Conservation (phyloP, 1,140 invertebrate genomes). For the Arion vulgaris region DNA sequence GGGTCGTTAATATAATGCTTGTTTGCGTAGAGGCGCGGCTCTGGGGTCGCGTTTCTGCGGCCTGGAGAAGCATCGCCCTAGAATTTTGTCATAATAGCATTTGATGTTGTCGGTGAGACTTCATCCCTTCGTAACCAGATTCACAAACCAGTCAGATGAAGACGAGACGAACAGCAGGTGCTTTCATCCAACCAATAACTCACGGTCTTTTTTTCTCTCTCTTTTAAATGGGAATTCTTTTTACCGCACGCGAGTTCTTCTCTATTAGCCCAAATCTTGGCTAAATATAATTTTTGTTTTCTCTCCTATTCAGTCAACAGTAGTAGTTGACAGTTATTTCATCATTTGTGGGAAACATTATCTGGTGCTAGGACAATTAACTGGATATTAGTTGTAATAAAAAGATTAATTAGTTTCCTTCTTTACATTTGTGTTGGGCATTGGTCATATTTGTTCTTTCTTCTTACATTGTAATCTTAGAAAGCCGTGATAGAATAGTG, state of each 20-base stretch:
- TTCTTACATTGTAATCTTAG: no score
- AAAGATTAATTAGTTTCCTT: no score
- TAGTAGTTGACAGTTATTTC: neutral
- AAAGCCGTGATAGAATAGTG: no score
- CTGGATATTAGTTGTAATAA: no score
- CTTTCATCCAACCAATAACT: neutral
- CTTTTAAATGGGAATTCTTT: neutral
- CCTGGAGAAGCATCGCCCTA: constrained; percentile 8
- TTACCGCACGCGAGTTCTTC: neutral
- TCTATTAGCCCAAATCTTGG: neutral
- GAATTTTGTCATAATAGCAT: constrained; percentile 6
- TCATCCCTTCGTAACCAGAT: neutral
- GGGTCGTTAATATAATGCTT: neutral
- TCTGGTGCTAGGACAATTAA: no score
- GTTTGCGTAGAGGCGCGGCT: neutral
- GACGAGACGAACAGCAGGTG: constrained; percentile 7
- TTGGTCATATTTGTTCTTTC: no score
- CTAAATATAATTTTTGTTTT: neutral
- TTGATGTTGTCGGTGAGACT: neutral
- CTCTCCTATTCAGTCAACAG: neutral
- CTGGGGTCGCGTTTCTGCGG: neutral
- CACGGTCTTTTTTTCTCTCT: neutral
- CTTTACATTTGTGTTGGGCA: no score
- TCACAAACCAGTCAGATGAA: neutral
- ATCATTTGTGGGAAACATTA: neutral